Evolutionary conservation across 1,140 invertebrate genomes (phyloP).

Genomic region (Apis florea): DNA sequence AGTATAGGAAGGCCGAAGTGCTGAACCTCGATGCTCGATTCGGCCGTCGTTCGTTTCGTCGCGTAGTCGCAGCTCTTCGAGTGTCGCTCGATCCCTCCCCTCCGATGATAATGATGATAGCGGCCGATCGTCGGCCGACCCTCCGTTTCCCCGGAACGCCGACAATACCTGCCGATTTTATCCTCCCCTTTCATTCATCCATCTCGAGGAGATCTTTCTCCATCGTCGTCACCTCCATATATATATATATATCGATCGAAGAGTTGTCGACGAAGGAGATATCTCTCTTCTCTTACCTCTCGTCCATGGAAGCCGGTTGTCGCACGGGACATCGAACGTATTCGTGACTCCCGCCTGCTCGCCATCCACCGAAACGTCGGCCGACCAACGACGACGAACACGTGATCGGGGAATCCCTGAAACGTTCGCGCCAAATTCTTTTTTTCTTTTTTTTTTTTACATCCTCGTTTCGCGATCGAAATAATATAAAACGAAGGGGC

Average conservation of each 20-base stretch:
- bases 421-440: conserved; percentile 28
- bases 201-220: no score
- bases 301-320: conserved; percentile 76
- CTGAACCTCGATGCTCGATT: conserved; percentile 81
- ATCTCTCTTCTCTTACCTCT: conserved; percentile 75
- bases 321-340: conserved; percentile 76
- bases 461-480: no score
- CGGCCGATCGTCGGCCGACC: conserved; percentile 64
- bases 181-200: no score
- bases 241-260: no score
- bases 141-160: conserved; percentile 73
- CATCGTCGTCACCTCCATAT: no score
- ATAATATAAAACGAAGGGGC: no score
- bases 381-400: conserved; percentile 66
- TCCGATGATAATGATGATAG: conserved; percentile 64
- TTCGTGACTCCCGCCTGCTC: conserved; percentile 73
- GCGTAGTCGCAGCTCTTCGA: conserved; percentile 75
- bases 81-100: conserved; percentile 66
- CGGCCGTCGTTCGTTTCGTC: conserved; percentile 71
- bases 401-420: conserved; percentile 68
- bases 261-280: background rate
- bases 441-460: background rate
- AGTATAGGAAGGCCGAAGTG: conserved; percentile 88
- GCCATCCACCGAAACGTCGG: conserved; percentile 74
- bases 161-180: conserved; percentile 17